Base-by-base conservation (phyloP, 2,888 invertebrate genomes). In the Synanthedon vespiformis region DNA sequence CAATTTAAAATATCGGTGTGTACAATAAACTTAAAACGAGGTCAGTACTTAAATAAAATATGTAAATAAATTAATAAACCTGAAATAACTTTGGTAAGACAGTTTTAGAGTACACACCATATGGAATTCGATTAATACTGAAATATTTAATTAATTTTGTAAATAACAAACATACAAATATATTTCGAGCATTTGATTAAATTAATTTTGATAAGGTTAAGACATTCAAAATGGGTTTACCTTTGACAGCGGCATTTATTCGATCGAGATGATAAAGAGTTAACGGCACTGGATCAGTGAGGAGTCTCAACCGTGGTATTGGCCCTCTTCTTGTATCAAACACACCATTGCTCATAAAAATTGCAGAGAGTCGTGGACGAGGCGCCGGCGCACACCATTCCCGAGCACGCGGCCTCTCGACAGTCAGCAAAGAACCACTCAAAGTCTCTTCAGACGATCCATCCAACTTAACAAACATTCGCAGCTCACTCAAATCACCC, bases 191-290 rank as follows among this genome's bases (percentile, higher is more conserved):
- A 34, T 34, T 34, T 10, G 8, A 10, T 34, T 34, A 6, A 34
- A 34, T 34, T 34, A 34, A 34, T 34, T 34, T 10, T 22, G 1
- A 22, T 22, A 22, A 5, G 5, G 5, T 22, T 22, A 41, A 41
- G 13, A 41, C 41, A 44, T 44, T 44, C 8, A 13, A 5, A 22
- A 22, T 2, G 0, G 34, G 34, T 73, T 61, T 72, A 89, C 89
- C 89, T 89, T 88, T 88, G 34, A 88, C 88, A 62, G 88, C 88
- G 49, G 89, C 88, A 61, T 88, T 88, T 52, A 89, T 74, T 65
- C 87, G 76, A 57, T 89, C 88, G 64, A 89, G 73, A 66, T 89
- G 88, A 60, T 87, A 87, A 34, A 89, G 74, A 3, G 88, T 88
- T 58, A 89, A 67, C 4, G 89, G 87, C 56, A 89, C 81, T n/a